Conservation (phyloP, 2,888 invertebrate species). For the Caenorhabditis doughertyi region DNA sequence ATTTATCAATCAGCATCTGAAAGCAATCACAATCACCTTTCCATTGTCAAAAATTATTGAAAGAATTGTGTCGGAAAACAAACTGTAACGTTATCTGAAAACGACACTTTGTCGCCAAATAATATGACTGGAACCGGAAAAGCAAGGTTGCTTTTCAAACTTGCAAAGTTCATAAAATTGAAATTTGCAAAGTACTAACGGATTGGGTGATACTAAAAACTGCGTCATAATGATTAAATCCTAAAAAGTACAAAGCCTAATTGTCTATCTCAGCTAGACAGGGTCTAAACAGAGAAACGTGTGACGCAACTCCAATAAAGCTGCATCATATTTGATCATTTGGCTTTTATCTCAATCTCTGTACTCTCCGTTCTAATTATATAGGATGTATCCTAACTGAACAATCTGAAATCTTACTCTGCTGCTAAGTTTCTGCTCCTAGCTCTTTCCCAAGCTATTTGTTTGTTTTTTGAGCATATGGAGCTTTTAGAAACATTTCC, state of each 20-base stretch:
- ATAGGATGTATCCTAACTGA: background rate
- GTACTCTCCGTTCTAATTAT: too few relatives aligned
- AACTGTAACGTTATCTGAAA: conserved; percentile 51
- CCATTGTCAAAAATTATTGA: conserved; percentile 32
- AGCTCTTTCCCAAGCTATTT: conserved; percentile 37
- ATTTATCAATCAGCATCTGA: conserved; percentile 29
- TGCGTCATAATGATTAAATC: too few relatives aligned
- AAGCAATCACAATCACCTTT: conserved; percentile 11
- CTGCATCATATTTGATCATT: too few relatives aligned
- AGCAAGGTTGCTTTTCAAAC: conserved; percentile 11
- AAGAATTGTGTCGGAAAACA: conserved; percentile 47
- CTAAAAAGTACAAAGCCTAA: too few relatives aligned
- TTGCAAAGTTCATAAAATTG: conserved; percentile 17
- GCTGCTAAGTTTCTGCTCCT: conserved; percentile 3
- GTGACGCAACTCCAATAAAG: too few relatives aligned
- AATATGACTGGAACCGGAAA: conserved; percentile 25
- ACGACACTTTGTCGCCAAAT: conserved; percentile 62
- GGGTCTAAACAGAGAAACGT: too few relatives aligned
- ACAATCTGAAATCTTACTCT: background rate
- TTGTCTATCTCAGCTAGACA: too few relatives aligned
- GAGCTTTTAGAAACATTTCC: conserved; percentile 28
- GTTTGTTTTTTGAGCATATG: conserved; percentile 55
- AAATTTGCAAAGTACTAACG: background rate
- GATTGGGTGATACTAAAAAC: background rate
- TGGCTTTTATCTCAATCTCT: too few relatives aligned